Evolutionary conservation across 1,140 invertebrate genomes (phyloP).

Genomic region (Drosophila neocordata): DNA sequence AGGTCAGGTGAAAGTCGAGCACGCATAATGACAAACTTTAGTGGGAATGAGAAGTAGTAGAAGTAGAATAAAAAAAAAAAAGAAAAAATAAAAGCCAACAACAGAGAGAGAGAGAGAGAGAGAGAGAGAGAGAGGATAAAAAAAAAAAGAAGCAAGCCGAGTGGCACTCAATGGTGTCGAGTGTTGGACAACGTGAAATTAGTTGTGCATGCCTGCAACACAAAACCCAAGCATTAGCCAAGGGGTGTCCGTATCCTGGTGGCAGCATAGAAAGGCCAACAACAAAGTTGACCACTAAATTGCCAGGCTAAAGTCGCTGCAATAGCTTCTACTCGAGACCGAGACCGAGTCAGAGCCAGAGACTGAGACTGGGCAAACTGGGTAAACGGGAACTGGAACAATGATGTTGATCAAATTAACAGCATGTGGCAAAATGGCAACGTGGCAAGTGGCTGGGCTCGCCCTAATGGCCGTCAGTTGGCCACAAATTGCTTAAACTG

Average conservation of each 20-base stretch:
- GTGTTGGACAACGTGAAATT: constrained; percentile 69
- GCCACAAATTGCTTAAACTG: constrained; percentile 63
- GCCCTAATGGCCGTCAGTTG: constrained; percentile 30
- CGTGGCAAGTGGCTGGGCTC: constrained; percentile 51
- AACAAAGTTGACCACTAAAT: constrained; percentile 71
- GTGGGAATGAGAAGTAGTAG: constrained; percentile 39
- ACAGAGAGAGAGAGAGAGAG: neutral
- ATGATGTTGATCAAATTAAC: constrained; percentile 75
- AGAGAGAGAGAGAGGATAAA: constrained; percentile 17
- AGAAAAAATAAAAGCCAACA: no score
- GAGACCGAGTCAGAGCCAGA: neutral
- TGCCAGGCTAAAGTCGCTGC: constrained; percentile 63
- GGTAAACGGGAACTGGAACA: constrained; percentile 10
- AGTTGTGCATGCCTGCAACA: constrained; percentile 69
- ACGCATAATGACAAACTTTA: constrained; percentile 75
- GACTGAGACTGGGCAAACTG: neutral
- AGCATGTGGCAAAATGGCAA: constrained; percentile 62
- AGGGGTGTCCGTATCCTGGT: constrained; percentile 21
- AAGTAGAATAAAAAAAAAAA: constrained; percentile 6
- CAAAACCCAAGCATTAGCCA: constrained; percentile 56
- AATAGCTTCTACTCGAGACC: neutral
- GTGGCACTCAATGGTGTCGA: constrained; percentile 55
- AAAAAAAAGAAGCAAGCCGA: constrained; percentile 33
- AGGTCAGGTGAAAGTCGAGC: constrained; percentile 58
- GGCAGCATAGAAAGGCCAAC: constrained; percentile 3